Base-by-base conservation (phyloP, 2,888 invertebrate species). In the Synanthedon vespiformis region DNA sequence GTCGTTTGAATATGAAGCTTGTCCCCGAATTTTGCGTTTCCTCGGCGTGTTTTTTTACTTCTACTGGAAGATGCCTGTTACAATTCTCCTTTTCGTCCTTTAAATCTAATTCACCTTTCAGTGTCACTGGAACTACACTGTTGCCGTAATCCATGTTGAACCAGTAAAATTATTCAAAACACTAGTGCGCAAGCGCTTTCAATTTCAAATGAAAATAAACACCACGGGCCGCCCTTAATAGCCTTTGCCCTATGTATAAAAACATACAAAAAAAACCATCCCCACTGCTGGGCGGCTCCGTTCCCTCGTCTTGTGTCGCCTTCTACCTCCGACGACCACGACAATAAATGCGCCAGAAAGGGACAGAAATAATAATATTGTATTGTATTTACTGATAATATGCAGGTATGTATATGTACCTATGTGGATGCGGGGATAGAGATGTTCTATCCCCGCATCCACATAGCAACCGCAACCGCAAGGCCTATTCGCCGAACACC, bases 181-280 rank as follows among this genome's bases (percentile, higher is more conserved):
- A 77, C 70, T 72, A 61, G 71, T 68, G 68, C 68, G 61, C 16
- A 60, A 71, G 58, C 34, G 34, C 34, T 10, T 34, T 34, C 58
- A 57, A 64, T 58, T 61, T 34, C 2, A 8, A 34, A 34, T 34
- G 34, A 34, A 34, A 34, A 10, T 34, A n/a, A 14, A 6, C 5
- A 6, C 16, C 62, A 54, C 65, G 70, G 67, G 64, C 80, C 80
- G 81, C 83, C 83, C 34, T 34, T 34, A 3, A 18, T 18, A 34
- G 8, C 10, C 34, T 79, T 80, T 71, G 71, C 74, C 75, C 80
- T 82, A 83, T 79, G 80, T 70, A 84, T 77, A 86, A 86, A 85
- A 85, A 84, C 80, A 5, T 74, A 74, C 72, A 85, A 85, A 84
- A 81, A 34, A 73, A 74, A 73, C 77, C 83, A 78, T 73, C 75